Conservation (phyloP, 92 coral and sea anemone species). For the Porites rus region DNA sequence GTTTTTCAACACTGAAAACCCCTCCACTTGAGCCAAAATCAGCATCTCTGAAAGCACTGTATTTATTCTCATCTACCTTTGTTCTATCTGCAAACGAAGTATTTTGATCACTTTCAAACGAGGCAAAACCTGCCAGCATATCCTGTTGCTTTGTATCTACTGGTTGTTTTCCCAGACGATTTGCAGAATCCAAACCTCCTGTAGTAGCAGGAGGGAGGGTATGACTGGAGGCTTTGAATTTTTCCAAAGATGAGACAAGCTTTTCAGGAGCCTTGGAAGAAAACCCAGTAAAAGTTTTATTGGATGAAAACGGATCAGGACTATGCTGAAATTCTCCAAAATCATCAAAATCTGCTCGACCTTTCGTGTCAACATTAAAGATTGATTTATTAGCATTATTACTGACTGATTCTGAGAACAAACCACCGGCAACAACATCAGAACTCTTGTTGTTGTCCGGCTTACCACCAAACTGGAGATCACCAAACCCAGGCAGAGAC, state of each 20-base stretch:
- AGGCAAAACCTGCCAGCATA: slow-evolving; percentile 16
- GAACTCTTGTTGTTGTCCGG: neutral
- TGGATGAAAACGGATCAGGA: slow-evolving; percentile 26
- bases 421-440: neutral
- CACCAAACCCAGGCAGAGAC: neutral
- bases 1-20: slow-evolving; percentile 32
- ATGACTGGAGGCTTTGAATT: slow-evolving; percentile 47
- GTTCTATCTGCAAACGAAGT: neutral
- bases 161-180: neutral
- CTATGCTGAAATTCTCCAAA: slow-evolving; percentile 39
- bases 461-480: slow-evolving; percentile 4
- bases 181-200: neutral
- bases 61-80: slow-evolving; percentile 53
- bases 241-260: slow-evolving; percentile 52
- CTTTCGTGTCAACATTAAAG: neutral
- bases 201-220: neutral
- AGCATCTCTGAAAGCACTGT: slow-evolving; percentile 69
- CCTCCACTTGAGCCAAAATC: slow-evolving; percentile 36
- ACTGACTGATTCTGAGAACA: slow-evolving; percentile 13
- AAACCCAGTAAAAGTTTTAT: neutral
- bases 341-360: neutral
- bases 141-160: neutral
- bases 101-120: slow-evolving; percentile 4
- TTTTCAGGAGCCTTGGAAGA: slow-evolving; percentile 21
- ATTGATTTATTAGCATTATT: neutral